Conservation (phyloP, 2,797 vertebrate genomes). For the Syncerus caffer region DNA sequence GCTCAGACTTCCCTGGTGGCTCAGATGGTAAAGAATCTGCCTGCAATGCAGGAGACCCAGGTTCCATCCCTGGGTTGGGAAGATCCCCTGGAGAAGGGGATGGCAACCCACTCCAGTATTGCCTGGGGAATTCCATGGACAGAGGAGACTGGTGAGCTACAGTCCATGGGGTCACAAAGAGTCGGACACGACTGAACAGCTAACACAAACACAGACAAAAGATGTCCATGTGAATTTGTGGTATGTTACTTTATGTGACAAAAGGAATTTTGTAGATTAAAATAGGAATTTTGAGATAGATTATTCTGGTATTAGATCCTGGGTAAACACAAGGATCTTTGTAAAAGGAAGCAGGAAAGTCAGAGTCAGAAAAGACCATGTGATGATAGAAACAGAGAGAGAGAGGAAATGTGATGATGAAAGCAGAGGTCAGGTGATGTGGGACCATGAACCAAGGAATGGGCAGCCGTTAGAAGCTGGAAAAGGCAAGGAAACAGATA, state of each 20-base stretch:
- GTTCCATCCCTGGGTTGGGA: neutral
- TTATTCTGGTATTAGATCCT: neutral
- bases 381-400: neutral
- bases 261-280: conserved; percentile 1
- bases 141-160: neutral
- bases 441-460: neutral
- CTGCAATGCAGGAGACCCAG: neutral
- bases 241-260: neutral
- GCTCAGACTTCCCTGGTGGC: neutral
- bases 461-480: neutral
- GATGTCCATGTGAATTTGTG: neutral
- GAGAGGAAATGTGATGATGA: neutral
- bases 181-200: neutral
- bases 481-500: neutral
- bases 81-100: neutral
- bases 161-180: neutral
- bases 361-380: neutral
- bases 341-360: neutral
- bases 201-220: neutral
- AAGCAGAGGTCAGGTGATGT: neutral
- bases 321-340: neutral
- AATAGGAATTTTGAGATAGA: neutral
- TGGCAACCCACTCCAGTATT: neutral
- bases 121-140: neutral
- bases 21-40: neutral